Base-by-base conservation (phyloP, 2,797 vertebrate genomes). In the Tamandua tetradactyla region DNA sequence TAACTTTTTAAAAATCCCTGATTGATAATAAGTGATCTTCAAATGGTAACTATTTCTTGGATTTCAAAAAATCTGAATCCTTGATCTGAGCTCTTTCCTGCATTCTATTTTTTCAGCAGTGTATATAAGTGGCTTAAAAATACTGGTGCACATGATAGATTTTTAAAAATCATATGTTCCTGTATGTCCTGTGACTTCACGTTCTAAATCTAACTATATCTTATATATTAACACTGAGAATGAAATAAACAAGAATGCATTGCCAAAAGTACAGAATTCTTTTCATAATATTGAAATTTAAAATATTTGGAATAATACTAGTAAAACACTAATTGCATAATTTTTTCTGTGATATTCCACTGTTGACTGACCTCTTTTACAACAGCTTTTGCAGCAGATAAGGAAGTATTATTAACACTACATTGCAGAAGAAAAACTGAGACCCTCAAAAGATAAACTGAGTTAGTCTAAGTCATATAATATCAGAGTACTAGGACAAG, bases 21-120 rank as follows among this genome's bases (percentile, higher is more conserved):
- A 84, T 71, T 96, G 17, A 44, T 91, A 95, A 93, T 68, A 93
- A 93, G 94, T 59, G 22, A 64, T 61, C 32, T 95, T 95, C 64
- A 88, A 89, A 79, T 57, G 81, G 35, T 17, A 93, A 87, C 18
- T 68, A 61, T 87, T 87, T 32, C 14, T 81, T 61, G 37, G 30
- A 72, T 74, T 22, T 5, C 55, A 86, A 74, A n/a, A 91, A 79
- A 87, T 90, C 79, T 94, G 81, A 91, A 89, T 94, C 18, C 20
- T 91, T 93, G 72, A 76, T 93, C 61, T 66, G 37, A 95, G 15
- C 17, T 7, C 25, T 91, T 95, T 69, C 64, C 14, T 52, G 42
- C 25, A 83, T 68, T 57, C 32, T 76, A 17, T 93, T 96, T 95
- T n/a, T 95, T 79, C 47, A 93, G 75, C n/a, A 87, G 91, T 27